Evolutionary conservation across 2,888 invertebrate genomes (phyloP), one percentile per base, ranked within the genome.

Genomic region (Troides helena): DNA sequence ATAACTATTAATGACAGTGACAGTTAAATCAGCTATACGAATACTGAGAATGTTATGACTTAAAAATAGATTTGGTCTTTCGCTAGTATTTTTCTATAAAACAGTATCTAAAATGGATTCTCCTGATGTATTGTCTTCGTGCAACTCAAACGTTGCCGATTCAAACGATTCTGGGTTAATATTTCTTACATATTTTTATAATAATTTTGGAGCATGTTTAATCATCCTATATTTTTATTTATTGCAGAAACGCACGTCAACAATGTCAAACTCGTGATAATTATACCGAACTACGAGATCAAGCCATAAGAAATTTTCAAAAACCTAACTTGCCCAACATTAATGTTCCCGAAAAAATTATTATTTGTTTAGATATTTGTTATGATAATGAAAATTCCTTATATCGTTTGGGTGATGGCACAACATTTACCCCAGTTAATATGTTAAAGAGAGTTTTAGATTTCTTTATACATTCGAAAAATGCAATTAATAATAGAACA

Each of bases 401-500:
- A 3, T 95, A 84, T 73, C 81, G 85, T 73, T 79, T 94, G 0
- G 92, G 90, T 1, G 93, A 94, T 77, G 94, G 94, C 0, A 91
- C 93, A 3, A 93, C 90, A 46, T 94, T 92, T 71, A 85, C 93
- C 17, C 93, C 95, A 0, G 83, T 95, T 12, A 92, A 92, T 72
- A 95, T 95, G 94, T 85, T 95, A 69, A 95, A 95, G 82, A 88
- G 94, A 66, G 93, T 94, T 1, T 78, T 95, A 2, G 94, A 94
- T 73, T 93, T 95, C 75, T 96, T 95, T 78, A 76, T 96, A 12
- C 86, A 94, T 76, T 92, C 94, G 23, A 96, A 96, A 84, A 85
- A 91, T 74, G 87, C 90, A 0, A 94, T 95, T 39, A 94, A 95
- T 77, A 88, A 86, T 58, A 88, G 83, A 72, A 95, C 95, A 64